These are phyloP conservation scores for Cassiopea xamachana DNA, from an alignment of 30 jellyfish, hydroid and myxozoan species.

Conservation along the genomic window DNA sequence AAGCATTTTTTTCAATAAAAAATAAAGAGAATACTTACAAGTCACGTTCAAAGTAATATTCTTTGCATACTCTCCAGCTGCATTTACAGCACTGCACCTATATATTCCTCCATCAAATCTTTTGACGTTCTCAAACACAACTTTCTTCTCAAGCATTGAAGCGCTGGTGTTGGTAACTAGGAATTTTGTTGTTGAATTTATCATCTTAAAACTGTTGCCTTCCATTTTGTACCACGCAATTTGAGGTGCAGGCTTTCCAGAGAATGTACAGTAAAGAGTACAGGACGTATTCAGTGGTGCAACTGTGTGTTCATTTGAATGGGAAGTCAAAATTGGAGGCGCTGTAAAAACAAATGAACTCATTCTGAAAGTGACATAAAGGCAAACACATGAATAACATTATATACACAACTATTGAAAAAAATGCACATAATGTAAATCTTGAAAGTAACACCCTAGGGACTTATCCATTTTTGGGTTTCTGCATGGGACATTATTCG, in stretches of 20 bases:
- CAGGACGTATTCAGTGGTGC: neutral
- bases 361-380: no score
- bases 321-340: slow-evolving; percentile 6
- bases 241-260: slow-evolving; percentile 60
- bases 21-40: slow-evolving; percentile 36
- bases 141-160: slow-evolving; percentile 31
- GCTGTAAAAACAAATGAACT: neutral
- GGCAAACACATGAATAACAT: neutral
- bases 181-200: neutral
- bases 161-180: slow-evolving; percentile 22
- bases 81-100: slow-evolving; percentile 50
- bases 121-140: slow-evolving; percentile 5
- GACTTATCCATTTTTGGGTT: no score
- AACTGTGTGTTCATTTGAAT: neutral
- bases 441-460: no score
- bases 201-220: neutral
- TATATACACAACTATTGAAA: neutral
- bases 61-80: neutral
- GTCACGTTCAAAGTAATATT: slow-evolving; percentile 31
- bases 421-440: no score
- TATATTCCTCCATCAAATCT: slow-evolving; percentile 36
- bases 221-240: slow-evolving; percentile 44
- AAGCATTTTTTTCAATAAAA: no score
- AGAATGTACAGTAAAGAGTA: slow-evolving; percentile 18
- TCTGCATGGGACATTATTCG: no score